Percentiles rank a stretch among this genome's conserved stretches.
Conservation (phyloP, 2,113 vertebrate genomes). For the Toxotes chatareus region DNA sequence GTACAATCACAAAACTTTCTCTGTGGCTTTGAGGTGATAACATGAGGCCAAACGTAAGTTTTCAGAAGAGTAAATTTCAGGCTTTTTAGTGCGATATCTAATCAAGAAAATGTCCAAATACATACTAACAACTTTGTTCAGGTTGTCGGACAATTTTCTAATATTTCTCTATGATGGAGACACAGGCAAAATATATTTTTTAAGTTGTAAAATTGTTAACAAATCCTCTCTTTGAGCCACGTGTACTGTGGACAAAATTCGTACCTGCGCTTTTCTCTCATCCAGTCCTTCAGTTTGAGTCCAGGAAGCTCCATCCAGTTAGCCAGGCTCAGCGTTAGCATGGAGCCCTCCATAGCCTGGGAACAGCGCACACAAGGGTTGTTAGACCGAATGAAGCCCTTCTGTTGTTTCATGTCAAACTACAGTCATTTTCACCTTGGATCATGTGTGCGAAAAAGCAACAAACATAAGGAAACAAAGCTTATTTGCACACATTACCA, state of each 20-base stretch:
- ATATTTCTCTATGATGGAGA: too few species aligned
- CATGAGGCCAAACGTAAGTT: too few species aligned
- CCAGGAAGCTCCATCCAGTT: constrained; percentile 90
- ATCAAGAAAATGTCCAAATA: too few species aligned
- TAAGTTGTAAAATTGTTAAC: too few species aligned
- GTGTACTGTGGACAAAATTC: not conserved
- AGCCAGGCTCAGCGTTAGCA: constrained; percentile 87
- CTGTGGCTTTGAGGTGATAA: too few species aligned
- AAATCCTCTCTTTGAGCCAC: not conserved
- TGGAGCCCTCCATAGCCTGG: constrained; percentile 88
- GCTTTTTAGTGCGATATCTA: too few species aligned
- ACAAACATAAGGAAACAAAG: not conserved
- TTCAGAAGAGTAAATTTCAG: too few species aligned
- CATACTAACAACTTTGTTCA: too few species aligned
- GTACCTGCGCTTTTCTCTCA: constrained; percentile 87
- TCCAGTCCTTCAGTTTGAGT: constrained; percentile 88
- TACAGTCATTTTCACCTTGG: not conserved
- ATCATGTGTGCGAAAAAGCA: constrained; percentile 25
- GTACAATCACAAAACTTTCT: too few species aligned
- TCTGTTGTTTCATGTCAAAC: not conserved
- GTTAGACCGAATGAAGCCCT: not conserved
- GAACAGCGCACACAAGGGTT: constrained; percentile 19
- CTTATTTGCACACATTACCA: not conserved
- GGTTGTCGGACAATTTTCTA: too few species aligned
- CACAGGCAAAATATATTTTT: too few species aligned